phyloP scores from a whole-genome alignment of 2,113 vertebrate species.

The Chrysemys picta region DNA sequence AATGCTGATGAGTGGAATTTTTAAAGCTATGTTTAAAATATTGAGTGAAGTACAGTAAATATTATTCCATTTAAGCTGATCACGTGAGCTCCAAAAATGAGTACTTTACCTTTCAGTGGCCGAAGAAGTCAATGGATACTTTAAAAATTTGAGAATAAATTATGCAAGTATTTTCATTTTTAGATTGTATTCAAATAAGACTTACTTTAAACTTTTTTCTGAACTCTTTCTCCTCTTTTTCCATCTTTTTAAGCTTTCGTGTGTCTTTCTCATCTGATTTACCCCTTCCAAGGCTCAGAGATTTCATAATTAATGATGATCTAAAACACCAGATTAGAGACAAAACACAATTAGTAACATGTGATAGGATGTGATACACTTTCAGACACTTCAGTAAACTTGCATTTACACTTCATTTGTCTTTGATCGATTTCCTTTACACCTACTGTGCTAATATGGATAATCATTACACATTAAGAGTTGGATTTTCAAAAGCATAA shows the following conservation, averaged over 20 bases:
- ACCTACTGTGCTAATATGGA: neutral
- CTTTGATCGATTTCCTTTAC: neutral
- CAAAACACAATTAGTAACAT: neutral
- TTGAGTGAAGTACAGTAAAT: neutral
- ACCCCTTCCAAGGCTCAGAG: slow-evolving; percentile 11
- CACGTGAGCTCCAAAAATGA: neutral
- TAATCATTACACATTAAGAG: neutral
- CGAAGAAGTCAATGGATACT: neutral
- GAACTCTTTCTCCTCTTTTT: slow-evolving; percentile 93
- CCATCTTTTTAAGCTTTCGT: slow-evolving; percentile 88
- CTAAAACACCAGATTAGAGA: slow-evolving; percentile 59
- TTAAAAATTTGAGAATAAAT: neutral
- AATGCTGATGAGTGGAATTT: neutral
- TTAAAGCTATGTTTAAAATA: neutral
- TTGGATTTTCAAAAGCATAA: neutral
- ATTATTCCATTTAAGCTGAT: neutral
- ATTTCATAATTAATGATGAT: slow-evolving; percentile 20
- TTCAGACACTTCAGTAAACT: neutral
- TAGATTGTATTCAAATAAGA: neutral
- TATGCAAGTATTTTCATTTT: neutral
- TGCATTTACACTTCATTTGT: neutral
- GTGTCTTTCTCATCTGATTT: slow-evolving; percentile 73
- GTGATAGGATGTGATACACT: neutral
- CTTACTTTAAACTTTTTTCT: slow-evolving; percentile 94
- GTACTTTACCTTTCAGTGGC: neutral